phyloP scores from a whole-genome alignment of 2,888 invertebrate species.

The Leucoptera coffeella region DNA sequence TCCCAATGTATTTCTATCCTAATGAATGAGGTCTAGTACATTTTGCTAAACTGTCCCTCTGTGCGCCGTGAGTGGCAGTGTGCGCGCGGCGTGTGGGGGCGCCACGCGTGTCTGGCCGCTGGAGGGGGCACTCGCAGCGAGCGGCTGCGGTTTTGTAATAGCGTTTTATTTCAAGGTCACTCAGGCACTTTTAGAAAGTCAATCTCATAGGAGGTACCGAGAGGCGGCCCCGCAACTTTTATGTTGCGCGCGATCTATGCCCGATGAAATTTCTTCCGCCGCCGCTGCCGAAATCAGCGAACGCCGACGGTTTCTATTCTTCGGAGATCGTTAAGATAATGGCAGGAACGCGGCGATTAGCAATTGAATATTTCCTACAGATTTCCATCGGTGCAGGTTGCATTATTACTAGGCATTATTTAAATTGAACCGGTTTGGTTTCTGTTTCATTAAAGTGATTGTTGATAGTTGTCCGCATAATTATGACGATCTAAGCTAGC shows the following conservation, averaged over 20 bases:
- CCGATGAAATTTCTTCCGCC: no score
- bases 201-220: conserved; percentile 7
- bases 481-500: no score
- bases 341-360: conserved; percentile 3
- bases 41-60: no score
- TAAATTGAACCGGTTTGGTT: conserved; percentile 10
- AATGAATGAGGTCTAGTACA: no score
- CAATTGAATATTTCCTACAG: conserved; percentile 4
- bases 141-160: conserved; percentile 49
- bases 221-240: background rate
- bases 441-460: conserved; percentile 11
- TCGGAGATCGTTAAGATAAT: conserved; percentile 1
- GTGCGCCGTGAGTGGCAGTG: conserved; percentile 34
- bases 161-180: conserved; percentile 52
- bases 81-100: conserved; percentile 19
- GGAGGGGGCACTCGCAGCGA: conserved; percentile 26
- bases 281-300: no score
- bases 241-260: no score
- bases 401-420: conserved; percentile 6
- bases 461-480: conserved; percentile 14
- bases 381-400: conserved; percentile 6
- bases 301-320: conserved; percentile 3
- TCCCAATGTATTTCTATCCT: no score
- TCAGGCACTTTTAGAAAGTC: conserved; percentile 51
- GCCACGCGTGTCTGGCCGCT: no score